Percentiles rank a stretch among this genome's conserved stretches.
Conservation (phyloP, 2,797 vertebrate genomes). For the Eupleurogrammus muticus region DNA sequence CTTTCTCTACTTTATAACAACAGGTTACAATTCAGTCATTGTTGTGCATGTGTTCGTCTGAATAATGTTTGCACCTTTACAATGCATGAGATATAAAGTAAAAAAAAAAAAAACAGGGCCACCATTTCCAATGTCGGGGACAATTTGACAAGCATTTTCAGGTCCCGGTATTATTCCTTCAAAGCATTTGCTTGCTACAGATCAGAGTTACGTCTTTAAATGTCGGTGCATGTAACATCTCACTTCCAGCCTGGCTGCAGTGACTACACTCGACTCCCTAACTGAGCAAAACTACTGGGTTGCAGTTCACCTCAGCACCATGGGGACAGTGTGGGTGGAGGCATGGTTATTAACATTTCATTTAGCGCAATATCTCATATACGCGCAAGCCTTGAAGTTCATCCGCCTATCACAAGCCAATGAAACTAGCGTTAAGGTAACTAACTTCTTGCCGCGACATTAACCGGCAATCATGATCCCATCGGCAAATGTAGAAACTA, state of each 20-base stretch:
- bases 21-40: background rate
- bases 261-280: conserved; percentile 7
- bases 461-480: conserved; percentile 28
- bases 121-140: conserved; percentile 27
- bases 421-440: conserved; percentile 33
- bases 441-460: conserved; percentile 27
- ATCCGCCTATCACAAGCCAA: conserved; percentile 20
- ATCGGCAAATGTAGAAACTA: conserved; percentile 38
- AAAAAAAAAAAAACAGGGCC: conserved; percentile 14
- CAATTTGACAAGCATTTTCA: conserved; percentile 27
- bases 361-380: conserved; percentile 40
- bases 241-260: background rate
- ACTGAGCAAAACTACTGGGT: background rate
- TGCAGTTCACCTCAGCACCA: conserved; percentile 24
- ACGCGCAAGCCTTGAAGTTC: conserved; percentile 31
- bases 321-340: conserved; percentile 10
- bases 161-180: conserved; percentile 12
- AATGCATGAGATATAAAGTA: conserved; percentile 1
- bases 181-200: conserved; percentile 15
- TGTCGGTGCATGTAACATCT: conserved; percentile 19
- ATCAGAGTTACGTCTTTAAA: conserved; percentile 30
- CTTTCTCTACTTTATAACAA: background rate
- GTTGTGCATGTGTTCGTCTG: background rate
- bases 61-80: conserved; percentile 10
- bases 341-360: conserved; percentile 51